These are phyloP conservation scores for Sus scrofa DNA, from an alignment of 2,113 vertebrate species.

Conservation along the genomic window T2T-Sscrofa CM000826.6:103689001-103689500, in stretches of 20 bases:
- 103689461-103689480: background rate
- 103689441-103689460: background rate
- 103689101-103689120: constrained; percentile 4
- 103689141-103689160: background rate
- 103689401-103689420: background rate
- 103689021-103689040: constrained; percentile 1
- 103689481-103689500: background rate
- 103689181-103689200: background rate
- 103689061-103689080: constrained; percentile 31
- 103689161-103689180: background rate
- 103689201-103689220: constrained; percentile 36
- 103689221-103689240: background rate
- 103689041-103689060: background rate
- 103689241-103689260: constrained; percentile 38
- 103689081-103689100: constrained; percentile 54
- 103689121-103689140: constrained; percentile 18
- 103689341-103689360: constrained; percentile 60
- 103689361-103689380: constrained; percentile 13
- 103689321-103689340: constrained; percentile 39
- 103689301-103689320: constrained; percentile 48
- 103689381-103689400: background rate
- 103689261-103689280: constrained; percentile 25
- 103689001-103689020: constrained; percentile 6
- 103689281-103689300: background rate
- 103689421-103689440: background rate